phyloP scores from a whole-genome alignment of 1,140 invertebrate species.

The Bombus confusus region DNA sequence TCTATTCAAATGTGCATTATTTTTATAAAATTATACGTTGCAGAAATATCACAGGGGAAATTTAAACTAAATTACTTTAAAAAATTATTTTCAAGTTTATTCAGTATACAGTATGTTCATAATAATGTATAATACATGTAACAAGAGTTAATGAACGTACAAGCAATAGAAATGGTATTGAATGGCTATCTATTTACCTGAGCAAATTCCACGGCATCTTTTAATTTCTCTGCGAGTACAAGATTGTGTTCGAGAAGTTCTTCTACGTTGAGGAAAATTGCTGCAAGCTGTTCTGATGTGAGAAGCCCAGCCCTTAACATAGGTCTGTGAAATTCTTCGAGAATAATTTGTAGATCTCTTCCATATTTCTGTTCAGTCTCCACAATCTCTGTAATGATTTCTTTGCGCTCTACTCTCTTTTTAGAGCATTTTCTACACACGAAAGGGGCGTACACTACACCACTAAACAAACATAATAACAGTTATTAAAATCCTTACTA shows the following conservation, averaged over 20 bases:
- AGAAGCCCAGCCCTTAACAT: slow-evolving; percentile 94
- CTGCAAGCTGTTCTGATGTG: slow-evolving; percentile 91
- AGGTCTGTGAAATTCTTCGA: slow-evolving; percentile 96
- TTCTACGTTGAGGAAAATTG: slow-evolving; percentile 97
- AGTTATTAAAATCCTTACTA: neutral
- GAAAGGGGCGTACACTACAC: slow-evolving; percentile 88
- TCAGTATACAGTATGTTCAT: no score
- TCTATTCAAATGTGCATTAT: neutral
- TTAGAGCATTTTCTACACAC: slow-evolving; percentile 94
- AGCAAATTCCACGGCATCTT: slow-evolving; percentile 94
- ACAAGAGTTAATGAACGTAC: neutral
- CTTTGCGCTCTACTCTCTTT: slow-evolving; percentile 93
- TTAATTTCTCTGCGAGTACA: slow-evolving; percentile 92
- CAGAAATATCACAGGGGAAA: neutral
- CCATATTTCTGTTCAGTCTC: slow-evolving; percentile 98
- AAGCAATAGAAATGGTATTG: neutral
- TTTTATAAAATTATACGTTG: neutral
- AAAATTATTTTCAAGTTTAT: neutral
- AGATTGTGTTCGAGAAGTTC: slow-evolving; percentile 95
- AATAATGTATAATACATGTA: neutral
- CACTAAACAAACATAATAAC: slow-evolving; percentile 73
- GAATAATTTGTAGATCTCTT: slow-evolving; percentile 93
- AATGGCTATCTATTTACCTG: slow-evolving; percentile 68
- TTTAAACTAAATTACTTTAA: neutral
- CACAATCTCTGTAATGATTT: slow-evolving; percentile 97